phyloP scores from a whole-genome alignment of 1,140 invertebrate species.

The Myzus persicae region DNA sequence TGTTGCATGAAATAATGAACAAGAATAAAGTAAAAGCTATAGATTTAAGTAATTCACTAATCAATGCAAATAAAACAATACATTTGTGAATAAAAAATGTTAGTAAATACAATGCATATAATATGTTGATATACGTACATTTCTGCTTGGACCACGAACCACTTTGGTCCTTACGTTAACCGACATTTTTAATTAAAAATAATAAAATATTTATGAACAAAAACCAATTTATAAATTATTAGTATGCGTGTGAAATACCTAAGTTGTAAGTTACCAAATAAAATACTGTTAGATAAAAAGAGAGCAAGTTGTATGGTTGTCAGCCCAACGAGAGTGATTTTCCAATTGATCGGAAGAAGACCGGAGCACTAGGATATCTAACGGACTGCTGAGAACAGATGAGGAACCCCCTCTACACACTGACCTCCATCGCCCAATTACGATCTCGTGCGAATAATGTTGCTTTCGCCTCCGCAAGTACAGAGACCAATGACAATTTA shows the following conservation, averaged over 20 bases:
- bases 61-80: neutral
- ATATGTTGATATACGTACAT: slow-evolving; percentile 31
- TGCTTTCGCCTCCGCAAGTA: slow-evolving; percentile 9
- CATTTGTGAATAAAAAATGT: neutral
- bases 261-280: neutral
- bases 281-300: neutral
- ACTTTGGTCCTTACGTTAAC: neutral
- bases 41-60: neutral
- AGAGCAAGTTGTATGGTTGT: neutral
- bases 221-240: neutral
- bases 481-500: neutral
- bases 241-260: neutral
- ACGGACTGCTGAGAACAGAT: neutral
- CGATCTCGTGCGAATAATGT: slow-evolving; percentile 1
- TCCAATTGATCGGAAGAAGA: slow-evolving; percentile 22
- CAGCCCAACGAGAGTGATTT: neutral
- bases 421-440: slow-evolving; percentile 17
- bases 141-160: neutral
- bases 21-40: neutral
- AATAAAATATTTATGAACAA: neutral
- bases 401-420: neutral
- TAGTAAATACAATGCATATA: neutral
- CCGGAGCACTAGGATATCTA: slow-evolving; percentile 15
- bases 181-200: slow-evolving; percentile 20
- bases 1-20: neutral